These are phyloP conservation scores for Eutolmus rufibarbis DNA, from an alignment of 2,888 invertebrate species.

Conservation along the genomic window DNA sequence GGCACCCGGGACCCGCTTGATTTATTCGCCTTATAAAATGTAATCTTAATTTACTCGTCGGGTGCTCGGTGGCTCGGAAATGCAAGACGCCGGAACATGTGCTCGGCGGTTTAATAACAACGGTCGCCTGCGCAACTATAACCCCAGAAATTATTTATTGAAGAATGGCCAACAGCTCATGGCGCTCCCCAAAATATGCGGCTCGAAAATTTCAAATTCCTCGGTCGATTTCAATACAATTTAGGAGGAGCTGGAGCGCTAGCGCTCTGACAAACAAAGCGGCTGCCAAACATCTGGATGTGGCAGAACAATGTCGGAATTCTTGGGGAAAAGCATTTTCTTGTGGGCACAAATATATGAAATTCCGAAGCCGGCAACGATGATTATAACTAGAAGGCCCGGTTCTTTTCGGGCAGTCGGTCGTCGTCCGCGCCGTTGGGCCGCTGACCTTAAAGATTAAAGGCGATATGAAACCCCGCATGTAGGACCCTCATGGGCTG, in stretches of 20 bases:
- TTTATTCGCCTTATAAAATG: constrained; percentile 26
- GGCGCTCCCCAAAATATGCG: constrained; percentile 12
- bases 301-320: constrained; percentile 36
- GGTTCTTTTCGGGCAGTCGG: neutral
- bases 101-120: neutral
- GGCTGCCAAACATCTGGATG: constrained; percentile 35
- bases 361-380: neutral
- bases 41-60: constrained; percentile 26
- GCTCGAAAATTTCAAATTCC: constrained; percentile 39
- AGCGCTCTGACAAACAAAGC: constrained; percentile 27
- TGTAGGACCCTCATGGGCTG: neutral
- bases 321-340: constrained; percentile 36
- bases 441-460: constrained; percentile 30
- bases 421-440: neutral
- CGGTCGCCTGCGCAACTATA: neutral
- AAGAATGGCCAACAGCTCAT: constrained; percentile 1
- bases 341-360: constrained; percentile 30
- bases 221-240: constrained; percentile 40
- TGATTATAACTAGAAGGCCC: neutral
- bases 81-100: constrained; percentile 15
- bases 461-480: constrained; percentile 6
- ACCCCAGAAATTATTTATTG: constrained; percentile 21
- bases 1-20: constrained; percentile 8
- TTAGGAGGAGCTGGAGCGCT: constrained; percentile 2
- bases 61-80: neutral